These are phyloP conservation scores for Merops nubicus DNA, from an alignment of 2,113 vertebrate species.

Conservation along the genomic window DNA sequence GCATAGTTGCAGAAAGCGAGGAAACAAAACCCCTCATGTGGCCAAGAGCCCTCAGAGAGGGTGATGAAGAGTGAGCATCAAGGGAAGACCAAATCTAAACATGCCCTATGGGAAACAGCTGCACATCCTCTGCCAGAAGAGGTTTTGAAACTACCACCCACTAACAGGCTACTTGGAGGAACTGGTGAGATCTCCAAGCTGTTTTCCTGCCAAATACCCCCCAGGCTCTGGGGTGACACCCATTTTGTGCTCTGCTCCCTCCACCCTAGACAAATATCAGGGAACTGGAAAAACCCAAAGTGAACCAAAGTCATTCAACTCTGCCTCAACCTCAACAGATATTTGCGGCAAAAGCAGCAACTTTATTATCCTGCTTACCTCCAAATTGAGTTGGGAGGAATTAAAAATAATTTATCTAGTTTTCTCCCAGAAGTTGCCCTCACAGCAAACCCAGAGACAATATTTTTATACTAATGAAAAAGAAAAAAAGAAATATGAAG, in stretches of 20 bases:
- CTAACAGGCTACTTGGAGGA: not conserved
- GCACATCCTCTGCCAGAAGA: not conserved
- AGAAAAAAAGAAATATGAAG: not conserved
- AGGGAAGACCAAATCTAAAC: not conserved
- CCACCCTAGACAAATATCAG: not conserved
- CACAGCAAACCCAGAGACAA: not conserved
- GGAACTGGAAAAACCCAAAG: not conserved
- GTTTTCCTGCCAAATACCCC: not conserved
- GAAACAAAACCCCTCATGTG: fast-evolving
- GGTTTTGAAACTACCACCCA: not conserved
- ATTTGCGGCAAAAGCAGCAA: not conserved
- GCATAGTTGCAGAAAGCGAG: not conserved
- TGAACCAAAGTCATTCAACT: not conserved
- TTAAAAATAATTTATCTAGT: not conserved
- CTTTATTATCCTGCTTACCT: not conserved
- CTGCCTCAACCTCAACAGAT: not conserved
- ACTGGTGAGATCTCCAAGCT: fast-evolving
- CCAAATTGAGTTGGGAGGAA: not conserved
- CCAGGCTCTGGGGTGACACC: not conserved
- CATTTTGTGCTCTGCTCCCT: not conserved
- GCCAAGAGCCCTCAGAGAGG: not conserved
- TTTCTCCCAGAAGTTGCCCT: not conserved
- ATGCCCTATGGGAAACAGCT: not conserved
- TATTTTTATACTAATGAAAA: not conserved
- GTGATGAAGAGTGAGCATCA: not conserved